Conservation (phyloP, 1,140 invertebrate species). For the Ctenoplectra terminalis region DNA sequence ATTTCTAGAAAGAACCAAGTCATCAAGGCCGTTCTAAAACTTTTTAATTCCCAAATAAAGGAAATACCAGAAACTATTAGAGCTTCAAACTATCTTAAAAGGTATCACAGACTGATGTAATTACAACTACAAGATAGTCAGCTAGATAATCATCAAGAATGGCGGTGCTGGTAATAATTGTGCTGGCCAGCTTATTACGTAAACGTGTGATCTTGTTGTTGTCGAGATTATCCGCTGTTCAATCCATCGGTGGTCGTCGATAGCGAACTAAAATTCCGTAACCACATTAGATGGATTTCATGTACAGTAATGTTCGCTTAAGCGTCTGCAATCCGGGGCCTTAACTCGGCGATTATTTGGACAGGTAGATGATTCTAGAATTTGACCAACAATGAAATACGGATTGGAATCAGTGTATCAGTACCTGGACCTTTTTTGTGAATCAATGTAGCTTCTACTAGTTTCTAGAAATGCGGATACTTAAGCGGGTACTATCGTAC, state of each 20-base stretch:
- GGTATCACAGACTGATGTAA: background rate
- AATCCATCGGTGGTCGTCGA: conserved; percentile 1
- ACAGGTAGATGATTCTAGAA: too few relatives aligned
- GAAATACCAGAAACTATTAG: background rate
- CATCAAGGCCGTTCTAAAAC: too few relatives aligned
- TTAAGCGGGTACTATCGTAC: too few relatives aligned
- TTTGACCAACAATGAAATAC: too few relatives aligned
- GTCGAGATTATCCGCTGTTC: conserved; percentile 13
- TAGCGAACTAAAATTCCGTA: background rate
- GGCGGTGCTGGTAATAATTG: background rate
- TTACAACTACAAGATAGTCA: background rate
- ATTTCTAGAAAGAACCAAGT: background rate
- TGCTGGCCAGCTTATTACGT: conserved; percentile 10
- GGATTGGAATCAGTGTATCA: too few relatives aligned
- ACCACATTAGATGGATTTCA: conserved; percentile 40
- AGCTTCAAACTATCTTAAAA: background rate
- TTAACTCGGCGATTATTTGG: too few relatives aligned
- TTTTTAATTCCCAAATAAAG: too few relatives aligned
- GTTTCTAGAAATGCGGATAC: too few relatives aligned
- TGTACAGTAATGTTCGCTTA: too few relatives aligned
- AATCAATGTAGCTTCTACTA: too few relatives aligned
- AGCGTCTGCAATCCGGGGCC: too few relatives aligned
- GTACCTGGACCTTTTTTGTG: too few relatives aligned
- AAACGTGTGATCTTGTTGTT: conserved; percentile 43
- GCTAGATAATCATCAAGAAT: background rate